A percentile compares a stretch with the other conserved stretches of the same genome.
phyloP scores from a whole-genome alignment of 1,140 invertebrate species.

The Zaprionus vittiger region DNA sequence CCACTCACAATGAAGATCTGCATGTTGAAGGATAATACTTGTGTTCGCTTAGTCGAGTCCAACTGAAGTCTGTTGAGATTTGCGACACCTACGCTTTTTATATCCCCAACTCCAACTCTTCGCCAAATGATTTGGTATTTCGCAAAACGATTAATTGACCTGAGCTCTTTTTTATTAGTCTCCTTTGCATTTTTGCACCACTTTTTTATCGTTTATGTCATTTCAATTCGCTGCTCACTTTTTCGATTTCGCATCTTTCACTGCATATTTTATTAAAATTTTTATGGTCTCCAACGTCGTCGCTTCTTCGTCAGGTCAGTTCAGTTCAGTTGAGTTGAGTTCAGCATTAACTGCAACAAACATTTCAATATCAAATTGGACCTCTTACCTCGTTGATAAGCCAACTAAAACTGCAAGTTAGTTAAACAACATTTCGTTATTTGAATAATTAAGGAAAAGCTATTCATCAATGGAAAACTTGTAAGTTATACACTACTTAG shows the following conservation, averaged over 20 bases:
- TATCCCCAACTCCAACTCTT: conserved; percentile 37
- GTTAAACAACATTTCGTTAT: conserved; percentile 21
- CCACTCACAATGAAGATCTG: conserved; percentile 71
- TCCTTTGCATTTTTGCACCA: conserved; percentile 39
- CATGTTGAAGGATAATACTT: conserved; percentile 66
- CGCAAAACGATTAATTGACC: conserved; percentile 36
- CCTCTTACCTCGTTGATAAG: background rate
- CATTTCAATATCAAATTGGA: conserved; percentile 14
- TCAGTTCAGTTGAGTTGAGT: background rate
- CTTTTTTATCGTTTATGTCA: conserved; percentile 40
- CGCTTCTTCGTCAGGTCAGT: background rate
- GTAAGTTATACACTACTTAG: conserved; percentile 4
- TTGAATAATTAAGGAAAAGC: conserved; percentile 18
- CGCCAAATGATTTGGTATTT: conserved; percentile 34
- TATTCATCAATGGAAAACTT: conserved; percentile 22
- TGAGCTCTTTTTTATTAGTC: conserved; percentile 33
- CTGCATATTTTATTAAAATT: background rate
- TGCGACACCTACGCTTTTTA: conserved; percentile 70
- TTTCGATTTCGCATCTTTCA: conserved; percentile 17
- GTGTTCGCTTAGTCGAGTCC: conserved; percentile 45
- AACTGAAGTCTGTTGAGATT: conserved; percentile 55
- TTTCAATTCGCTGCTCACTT: conserved; percentile 36
- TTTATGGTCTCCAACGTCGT: conserved; percentile 1
- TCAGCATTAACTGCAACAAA: conserved; percentile 10
- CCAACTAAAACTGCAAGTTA: conserved; percentile 8